Conservation (phyloP, 2,113 vertebrate species). For the Cryptoleucopteryx plumbea region DNA sequence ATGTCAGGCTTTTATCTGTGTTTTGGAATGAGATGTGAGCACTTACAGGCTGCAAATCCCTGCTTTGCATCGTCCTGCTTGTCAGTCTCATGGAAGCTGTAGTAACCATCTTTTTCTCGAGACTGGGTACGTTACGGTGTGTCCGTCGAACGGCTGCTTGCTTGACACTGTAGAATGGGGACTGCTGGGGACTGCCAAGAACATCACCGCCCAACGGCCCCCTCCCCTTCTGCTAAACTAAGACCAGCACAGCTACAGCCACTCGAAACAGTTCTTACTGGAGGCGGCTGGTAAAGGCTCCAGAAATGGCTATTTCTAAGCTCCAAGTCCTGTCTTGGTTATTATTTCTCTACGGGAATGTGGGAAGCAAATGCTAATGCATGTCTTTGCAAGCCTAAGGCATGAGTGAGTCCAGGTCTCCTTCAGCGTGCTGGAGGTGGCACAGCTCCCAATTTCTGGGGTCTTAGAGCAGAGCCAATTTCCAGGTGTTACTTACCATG, state of each 20-base stretch:
- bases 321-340: fast-evolving
- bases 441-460: background rate
- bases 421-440: background rate
- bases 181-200: no score
- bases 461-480: background rate
- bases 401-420: background rate
- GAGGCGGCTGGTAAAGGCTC: background rate
- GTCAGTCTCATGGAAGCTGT: background rate
- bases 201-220: background rate
- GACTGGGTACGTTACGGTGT: background rate
- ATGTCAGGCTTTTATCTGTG: background rate
- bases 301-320: background rate
- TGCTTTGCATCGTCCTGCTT: background rate
- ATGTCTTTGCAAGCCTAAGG: background rate
- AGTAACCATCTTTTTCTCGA: background rate
- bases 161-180: background rate
- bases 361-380: background rate
- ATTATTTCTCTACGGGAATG: background rate
- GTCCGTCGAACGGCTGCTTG: fast-evolving
- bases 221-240: background rate
- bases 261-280: background rate
- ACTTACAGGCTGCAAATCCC: background rate
- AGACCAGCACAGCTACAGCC: background rate
- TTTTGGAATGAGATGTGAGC: background rate
- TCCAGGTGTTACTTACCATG: background rate